These are phyloP conservation scores for Sebastes fasciatus DNA, from an alignment of 2,113 vertebrate species.

Conservation along the genomic window DNA sequence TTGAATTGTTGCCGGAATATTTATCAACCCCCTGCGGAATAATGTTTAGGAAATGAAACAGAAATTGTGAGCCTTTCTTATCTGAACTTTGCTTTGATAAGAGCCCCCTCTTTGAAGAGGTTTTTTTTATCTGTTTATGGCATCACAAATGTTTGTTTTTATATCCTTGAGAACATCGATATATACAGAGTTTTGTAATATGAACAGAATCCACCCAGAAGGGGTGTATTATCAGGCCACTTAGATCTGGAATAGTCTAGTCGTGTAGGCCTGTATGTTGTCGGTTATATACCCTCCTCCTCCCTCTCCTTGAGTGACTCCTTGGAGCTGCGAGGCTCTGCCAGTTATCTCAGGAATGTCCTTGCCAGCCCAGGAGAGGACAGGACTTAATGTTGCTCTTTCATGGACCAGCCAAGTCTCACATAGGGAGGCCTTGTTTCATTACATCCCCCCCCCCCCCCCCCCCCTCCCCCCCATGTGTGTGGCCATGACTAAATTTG, in stretches of 20 bases:
- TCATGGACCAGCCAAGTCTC: conserved; percentile 48
- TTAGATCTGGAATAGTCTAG: background rate
- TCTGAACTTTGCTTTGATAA: conserved; percentile 28
- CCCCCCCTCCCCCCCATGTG: conserved; percentile 5
- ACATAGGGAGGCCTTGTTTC: conserved; percentile 72
- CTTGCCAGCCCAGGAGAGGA: conserved; percentile 54
- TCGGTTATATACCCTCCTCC: conserved; percentile 28
- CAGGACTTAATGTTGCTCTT: conserved; percentile 73
- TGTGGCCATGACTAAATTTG: conserved; percentile 20
- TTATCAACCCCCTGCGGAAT: conserved; percentile 7
- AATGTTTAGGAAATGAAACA: background rate
- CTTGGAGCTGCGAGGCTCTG: conserved; percentile 63
- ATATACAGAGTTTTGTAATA: background rate
- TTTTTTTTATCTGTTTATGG: conserved; percentile 20
- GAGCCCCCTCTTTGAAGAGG: background rate
- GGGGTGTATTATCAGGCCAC: background rate
- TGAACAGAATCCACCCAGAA: background rate
- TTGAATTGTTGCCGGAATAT: conserved; percentile 18
- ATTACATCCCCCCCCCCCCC: conserved; percentile 8
- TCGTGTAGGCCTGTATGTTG: background rate
- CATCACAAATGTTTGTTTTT: conserved; percentile 11
- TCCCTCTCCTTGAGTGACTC: conserved; percentile 52
- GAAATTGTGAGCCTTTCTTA: conserved; percentile 14
- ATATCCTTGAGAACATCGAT: background rate
- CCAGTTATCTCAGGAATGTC: conserved; percentile 83